These are phyloP conservation scores for Xenopus laevis DNA, from an alignment of 2,113 vertebrate species.

Conservation along the genomic window DNA sequence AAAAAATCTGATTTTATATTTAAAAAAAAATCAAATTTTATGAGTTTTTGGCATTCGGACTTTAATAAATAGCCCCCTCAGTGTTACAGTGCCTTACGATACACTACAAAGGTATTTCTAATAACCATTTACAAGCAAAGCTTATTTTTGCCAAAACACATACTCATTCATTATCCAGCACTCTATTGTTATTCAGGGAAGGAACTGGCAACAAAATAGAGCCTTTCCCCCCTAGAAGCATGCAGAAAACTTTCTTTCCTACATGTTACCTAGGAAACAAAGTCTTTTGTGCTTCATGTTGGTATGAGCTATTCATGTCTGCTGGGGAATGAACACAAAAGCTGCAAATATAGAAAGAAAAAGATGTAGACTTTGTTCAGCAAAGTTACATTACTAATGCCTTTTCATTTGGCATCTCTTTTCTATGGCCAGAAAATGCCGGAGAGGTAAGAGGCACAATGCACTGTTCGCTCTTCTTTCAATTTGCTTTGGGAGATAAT, in stretches of 20 bases:
- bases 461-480: background rate
- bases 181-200: constrained; percentile 66
- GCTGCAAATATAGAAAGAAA: constrained; percentile 64
- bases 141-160: background rate
- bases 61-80: too few relatives aligned
- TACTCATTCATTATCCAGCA: constrained; percentile 51
- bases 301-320: constrained; percentile 77
- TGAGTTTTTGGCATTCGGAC: too few relatives aligned
- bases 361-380: constrained; percentile 23
- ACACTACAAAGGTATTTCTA: too few relatives aligned
- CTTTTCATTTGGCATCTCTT: background rate
- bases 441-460: constrained; percentile 56
- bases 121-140: background rate
- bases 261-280: constrained; percentile 88
- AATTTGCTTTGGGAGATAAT: background rate
- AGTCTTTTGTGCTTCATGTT: constrained; percentile 83
- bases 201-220: constrained; percentile 66
- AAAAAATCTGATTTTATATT: too few relatives aligned
- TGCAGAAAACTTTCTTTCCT: constrained; percentile 63
- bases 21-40: too few relatives aligned
- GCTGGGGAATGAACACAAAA: constrained; percentile 75
- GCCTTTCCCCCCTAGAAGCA: constrained; percentile 46
- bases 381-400: constrained; percentile 60
- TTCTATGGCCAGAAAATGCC: constrained; percentile 48
- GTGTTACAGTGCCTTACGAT: too few relatives aligned